These are phyloP conservation scores for Magallana angulata DNA, from an alignment of 1,140 invertebrate genomes.

Conservation along the genomic window DNA sequence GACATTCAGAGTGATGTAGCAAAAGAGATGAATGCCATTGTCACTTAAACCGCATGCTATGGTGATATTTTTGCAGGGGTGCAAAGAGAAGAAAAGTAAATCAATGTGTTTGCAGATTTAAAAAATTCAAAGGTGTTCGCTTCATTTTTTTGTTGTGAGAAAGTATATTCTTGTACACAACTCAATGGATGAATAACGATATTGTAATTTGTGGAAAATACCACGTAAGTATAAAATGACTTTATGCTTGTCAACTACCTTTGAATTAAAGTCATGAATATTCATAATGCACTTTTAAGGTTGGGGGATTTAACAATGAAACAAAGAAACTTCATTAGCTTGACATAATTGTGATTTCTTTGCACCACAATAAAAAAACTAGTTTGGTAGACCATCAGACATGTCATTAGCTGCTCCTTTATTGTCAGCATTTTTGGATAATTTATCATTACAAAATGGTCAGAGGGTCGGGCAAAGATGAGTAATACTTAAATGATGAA, in stretches of 20 bases:
- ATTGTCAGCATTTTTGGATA: not conserved
- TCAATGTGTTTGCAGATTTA: too few relatives aligned
- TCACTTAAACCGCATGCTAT: too few relatives aligned
- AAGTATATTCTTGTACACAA: too few relatives aligned
- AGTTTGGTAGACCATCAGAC: conserved; percentile 3
- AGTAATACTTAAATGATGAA: conserved; percentile 30
- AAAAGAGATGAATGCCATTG: too few relatives aligned
- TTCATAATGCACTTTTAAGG: conserved; percentile 20
- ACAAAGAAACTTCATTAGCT: conserved; percentile 25
- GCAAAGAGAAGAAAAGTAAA: too few relatives aligned
- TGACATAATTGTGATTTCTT: not conserved
- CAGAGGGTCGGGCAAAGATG: conserved; percentile 4
- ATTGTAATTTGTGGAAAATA: not conserved
- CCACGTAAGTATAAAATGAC: not conserved
- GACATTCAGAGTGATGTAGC: too few relatives aligned
- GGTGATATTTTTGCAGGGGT: too few relatives aligned
- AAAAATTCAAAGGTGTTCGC: too few relatives aligned
- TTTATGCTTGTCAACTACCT: not conserved
- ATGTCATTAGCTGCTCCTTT: not conserved
- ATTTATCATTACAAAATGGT: conserved; percentile 26
- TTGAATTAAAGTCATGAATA: not conserved
- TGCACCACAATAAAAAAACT: not conserved
- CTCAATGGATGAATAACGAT: too few relatives aligned
- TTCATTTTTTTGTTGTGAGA: too few relatives aligned
- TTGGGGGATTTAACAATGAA: conserved; percentile 20